Base-by-base conservation (phyloP, 2,797 vertebrate species). In the Staurois parvus region DNA sequence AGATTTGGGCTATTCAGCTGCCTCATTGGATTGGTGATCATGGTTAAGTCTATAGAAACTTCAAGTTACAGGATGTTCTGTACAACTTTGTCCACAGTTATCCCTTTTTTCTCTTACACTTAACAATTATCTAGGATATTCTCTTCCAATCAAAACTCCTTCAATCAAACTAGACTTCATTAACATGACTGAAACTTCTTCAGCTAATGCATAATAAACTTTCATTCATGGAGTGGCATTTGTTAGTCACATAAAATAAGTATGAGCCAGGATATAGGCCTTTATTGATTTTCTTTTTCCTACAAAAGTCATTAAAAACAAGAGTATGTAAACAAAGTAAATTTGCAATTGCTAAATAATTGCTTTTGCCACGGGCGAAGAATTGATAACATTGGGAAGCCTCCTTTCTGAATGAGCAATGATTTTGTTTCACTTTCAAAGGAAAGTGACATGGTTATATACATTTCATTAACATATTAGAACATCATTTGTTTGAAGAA, bases 261-360 rank as follows among this genome's bases (percentile, higher is more conserved):
- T 40, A 17, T 19, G 45, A 11, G 62, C 64, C 72, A 75, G 8
- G 28, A 59, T 21, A 62, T 29, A 62, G 32, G 8, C 1, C 28
- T 72, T 81, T 81, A 19, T 73, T 29, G 62, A 72, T 24, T 81
- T 70, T 28, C 48, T 21, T 52, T 76, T 83, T 75, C 42, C 81
- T 83, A 83, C 81, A 83, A 83, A 75, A 83, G 79, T 81, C 30
- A 73, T 72, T 81, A 81, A 72, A 62, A 81, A 81, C 48, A 81
- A 81, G 32, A 72, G 42, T 56, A 56, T 30, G 32, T 81, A 81
- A 59, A 77, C 30, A 76, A 79, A 80, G n/a, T 68, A 72, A 32
- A 59, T 62, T 62, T 81, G 68, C 68, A 81, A 56, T 67, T 26
- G 30, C 48, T n/a, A 81, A 73, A 81, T 64, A 72, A 72, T 29